phyloP scores from a whole-genome alignment of 1,140 invertebrate genomes.

The Protaetia brevitarsis region DNA sequence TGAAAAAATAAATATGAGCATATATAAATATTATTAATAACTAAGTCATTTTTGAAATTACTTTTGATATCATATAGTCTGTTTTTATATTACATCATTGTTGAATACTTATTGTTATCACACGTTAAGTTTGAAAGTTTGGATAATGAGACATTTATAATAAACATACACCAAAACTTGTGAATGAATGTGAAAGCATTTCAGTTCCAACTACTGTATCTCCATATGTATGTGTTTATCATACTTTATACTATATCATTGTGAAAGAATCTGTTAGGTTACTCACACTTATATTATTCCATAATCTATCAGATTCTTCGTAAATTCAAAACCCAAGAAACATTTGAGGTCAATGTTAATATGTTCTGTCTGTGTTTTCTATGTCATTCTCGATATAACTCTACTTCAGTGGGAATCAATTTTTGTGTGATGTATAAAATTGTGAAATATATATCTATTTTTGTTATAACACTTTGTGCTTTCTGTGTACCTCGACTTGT shows the following conservation, averaged over 20 bases:
- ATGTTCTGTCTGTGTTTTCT: slow-evolving; percentile 8
- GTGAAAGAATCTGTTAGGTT: slow-evolving; percentile 6
- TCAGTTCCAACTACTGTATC: neutral
- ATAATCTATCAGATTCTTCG: neutral
- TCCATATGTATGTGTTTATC: slow-evolving; percentile 18
- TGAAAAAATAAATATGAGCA: too few relatives aligned
- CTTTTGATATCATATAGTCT: slow-evolving; percentile 8
- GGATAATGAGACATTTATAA: slow-evolving; percentile 6
- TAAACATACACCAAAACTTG: neutral
- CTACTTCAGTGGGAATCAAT: slow-evolving; percentile 16
- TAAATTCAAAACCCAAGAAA: neutral
- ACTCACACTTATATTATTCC: neutral
- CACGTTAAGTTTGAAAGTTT: neutral
- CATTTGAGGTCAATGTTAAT: neutral
- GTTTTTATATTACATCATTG: slow-evolving; percentile 12
- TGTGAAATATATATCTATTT: slow-evolving; percentile 17
- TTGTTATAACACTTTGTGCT: slow-evolving; percentile 7
- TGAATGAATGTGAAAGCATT: slow-evolving; percentile 8
- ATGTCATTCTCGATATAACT: slow-evolving; percentile 12
- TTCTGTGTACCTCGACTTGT: neutral
- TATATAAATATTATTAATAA: neutral
- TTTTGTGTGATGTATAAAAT: slow-evolving; percentile 17
- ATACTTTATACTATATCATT: neutral
- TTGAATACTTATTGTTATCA: slow-evolving; percentile 2
- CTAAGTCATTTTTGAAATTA: neutral